Conservation (phyloP, 1,140 invertebrate species). For the Zaprionus capensis region DNA sequence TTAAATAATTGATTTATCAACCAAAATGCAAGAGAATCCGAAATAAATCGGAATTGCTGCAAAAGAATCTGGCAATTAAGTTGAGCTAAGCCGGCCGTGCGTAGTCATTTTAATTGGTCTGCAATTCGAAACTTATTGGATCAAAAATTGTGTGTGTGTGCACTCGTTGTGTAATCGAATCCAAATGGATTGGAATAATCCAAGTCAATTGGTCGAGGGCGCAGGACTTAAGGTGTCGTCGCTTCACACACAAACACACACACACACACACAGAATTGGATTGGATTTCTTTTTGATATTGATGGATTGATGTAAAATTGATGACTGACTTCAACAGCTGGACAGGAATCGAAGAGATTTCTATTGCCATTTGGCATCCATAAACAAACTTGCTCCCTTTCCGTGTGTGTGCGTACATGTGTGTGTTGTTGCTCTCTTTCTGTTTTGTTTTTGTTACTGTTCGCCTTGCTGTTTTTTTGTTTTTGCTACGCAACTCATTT, state of each 20-base stretch:
- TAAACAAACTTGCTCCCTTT: slow-evolving; percentile 13
- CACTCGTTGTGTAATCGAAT: slow-evolving; percentile 20
- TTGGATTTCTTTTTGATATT: slow-evolving; percentile 6
- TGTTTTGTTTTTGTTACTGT: slow-evolving; percentile 37
- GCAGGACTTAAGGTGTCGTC: slow-evolving; percentile 21
- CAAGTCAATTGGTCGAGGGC: slow-evolving; percentile 38
- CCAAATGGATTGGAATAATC: slow-evolving; percentile 44
- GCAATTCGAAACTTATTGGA: slow-evolving; percentile 18
- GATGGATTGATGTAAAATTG: slow-evolving; percentile 51
- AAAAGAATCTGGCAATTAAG: neutral
- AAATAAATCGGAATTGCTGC: neutral
- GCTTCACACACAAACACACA: neutral
- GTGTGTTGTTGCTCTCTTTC: slow-evolving; percentile 31
- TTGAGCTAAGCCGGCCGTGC: neutral
- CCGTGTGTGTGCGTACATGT: neutral
- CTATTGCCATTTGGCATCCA: slow-evolving; percentile 7
- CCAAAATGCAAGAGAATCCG: neutral
- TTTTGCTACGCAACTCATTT: slow-evolving; percentile 77
- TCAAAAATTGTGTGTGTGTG: slow-evolving; percentile 9
- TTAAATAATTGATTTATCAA: neutral
- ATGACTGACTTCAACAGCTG: slow-evolving; percentile 49
- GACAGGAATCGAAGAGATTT: slow-evolving; percentile 10
- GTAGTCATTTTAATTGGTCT: slow-evolving; percentile 7
- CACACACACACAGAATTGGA: slow-evolving; percentile 1
- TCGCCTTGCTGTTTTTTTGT: slow-evolving; percentile 63